Base-by-base conservation (phyloP, 2,113 vertebrate genomes). In the Erinaceus europaeus region DNA sequence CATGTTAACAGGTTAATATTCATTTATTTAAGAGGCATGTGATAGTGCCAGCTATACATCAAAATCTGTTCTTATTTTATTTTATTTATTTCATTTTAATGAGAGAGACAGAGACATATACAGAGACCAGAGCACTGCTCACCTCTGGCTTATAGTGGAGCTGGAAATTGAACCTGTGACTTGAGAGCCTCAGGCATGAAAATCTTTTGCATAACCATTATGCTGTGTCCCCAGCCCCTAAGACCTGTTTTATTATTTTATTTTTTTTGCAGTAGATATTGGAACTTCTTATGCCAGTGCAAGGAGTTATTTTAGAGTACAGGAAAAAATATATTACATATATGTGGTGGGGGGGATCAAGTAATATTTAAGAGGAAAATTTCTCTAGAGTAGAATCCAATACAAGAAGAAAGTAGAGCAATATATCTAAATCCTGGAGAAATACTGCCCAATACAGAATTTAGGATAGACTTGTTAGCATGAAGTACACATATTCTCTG, bases 281-380 rank as follows among this genome's bases (percentile, higher is more conserved):
- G 84, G n/a, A 65, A 36, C 13, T 57, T 78, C n/a, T 55, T 55
- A 17, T 18, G 4, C 46, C 23, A 25, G 36, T 40, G 17, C 52
- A 36, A 4, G 42, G 75, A 88, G 27, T 75, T 88, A 76, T 80
- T 88, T 68, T 29, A 80, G 73, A 80, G 84, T 74, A 71, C n/a
- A n/a, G n/a, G 87, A 36, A 48, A 84, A 72, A 79, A 32, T 68
- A 78, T 68, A 32, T 15, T 64, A 64, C 61, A 87, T 23, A 34
- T 23, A 42, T 9, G 5, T 25, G 29, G 46, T 71, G 75, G 18
- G 18, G 74, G 75, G 67, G 61, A 48, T 48, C 23, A 72, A 27
- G 11, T 18, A 59, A 75, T n/a, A n/a, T n/a, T n/a, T n/a, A n/a
- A n/a, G n/a, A n/a, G n/a, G 4, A 44, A 59, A 86, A 53, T 5